A percentile compares a stretch with the other conserved stretches of the same genome.
phyloP scores from a whole-genome alignment of 2,888 invertebrate genomes.

The Perdita meconis region DNA sequence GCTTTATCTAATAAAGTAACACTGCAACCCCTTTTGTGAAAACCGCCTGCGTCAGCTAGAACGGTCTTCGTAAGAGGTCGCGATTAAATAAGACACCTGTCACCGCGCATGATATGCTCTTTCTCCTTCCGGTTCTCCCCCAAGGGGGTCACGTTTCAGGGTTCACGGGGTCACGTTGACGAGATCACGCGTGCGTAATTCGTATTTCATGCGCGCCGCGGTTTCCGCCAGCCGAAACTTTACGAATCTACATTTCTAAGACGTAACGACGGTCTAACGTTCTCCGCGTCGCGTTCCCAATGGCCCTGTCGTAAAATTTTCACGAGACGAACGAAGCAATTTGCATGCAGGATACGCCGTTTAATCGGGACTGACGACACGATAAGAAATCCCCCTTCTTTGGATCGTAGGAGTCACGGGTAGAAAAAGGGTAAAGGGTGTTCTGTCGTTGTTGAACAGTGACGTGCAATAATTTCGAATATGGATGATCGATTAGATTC shows the following conservation, averaged over 20 bases:
- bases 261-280: slow-evolving; percentile 40
- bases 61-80: background rate
- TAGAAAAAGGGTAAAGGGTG: slow-evolving; percentile 5
- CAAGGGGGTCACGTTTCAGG: background rate
- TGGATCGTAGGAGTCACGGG: slow-evolving; percentile 3
- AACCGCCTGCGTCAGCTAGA: background rate
- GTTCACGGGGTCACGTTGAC: background rate
- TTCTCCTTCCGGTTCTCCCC: background rate
- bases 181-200: slow-evolving; percentile 6
- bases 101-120: background rate
- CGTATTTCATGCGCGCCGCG: slow-evolving; percentile 19
- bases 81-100: background rate
- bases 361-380: slow-evolving; percentile 41
- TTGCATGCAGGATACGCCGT: slow-evolving; percentile 61
- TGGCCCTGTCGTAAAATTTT: slow-evolving; percentile 58
- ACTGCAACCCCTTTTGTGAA: background rate
- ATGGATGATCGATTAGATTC: slow-evolving; percentile 68
- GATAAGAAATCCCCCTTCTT: slow-evolving; percentile 9
- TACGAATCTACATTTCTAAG: slow-evolving; percentile 30
- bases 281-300: slow-evolving; percentile 25
- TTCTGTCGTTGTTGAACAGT: background rate
- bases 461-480: slow-evolving; percentile 3
- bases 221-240: slow-evolving; percentile 13
- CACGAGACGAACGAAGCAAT: slow-evolving; percentile 54
- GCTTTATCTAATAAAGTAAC: no score